Conservation (phyloP, 2,888 invertebrate species). For the Anagyrus pseudococci region DNA sequence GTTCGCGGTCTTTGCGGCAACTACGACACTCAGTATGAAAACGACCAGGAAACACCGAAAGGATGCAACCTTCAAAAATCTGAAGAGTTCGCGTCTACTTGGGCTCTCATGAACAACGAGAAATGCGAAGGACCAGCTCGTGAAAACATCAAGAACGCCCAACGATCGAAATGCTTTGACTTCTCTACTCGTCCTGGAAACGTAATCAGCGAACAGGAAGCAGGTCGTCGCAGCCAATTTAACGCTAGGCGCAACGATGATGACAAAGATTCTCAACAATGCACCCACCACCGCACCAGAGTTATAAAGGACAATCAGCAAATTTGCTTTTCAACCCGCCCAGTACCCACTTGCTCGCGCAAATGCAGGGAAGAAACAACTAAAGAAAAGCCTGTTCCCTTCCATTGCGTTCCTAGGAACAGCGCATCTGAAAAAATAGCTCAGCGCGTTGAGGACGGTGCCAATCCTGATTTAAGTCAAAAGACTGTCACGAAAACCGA, state of each 20-base stretch:
- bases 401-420: conserved; percentile 58
- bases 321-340: conserved; percentile 69
- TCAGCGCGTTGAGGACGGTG: conserved; percentile 62
- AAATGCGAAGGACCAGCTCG: conserved; percentile 61
- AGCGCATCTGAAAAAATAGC: conserved; percentile 43
- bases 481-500: conserved; percentile 53
- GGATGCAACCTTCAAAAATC: conserved; percentile 66
- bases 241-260: neutral
- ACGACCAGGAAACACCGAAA: conserved; percentile 69
- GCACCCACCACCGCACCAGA: conserved; percentile 43
- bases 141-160: conserved; percentile 60
- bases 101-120: conserved; percentile 63
- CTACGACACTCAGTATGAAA: conserved; percentile 67
- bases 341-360: conserved; percentile 66
- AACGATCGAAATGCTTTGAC: conserved; percentile 59
- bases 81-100: conserved; percentile 67
- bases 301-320: conserved; percentile 63
- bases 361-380: conserved; percentile 63
- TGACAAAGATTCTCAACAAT: conserved; percentile 13
- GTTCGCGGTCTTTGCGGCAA: conserved; percentile 73
- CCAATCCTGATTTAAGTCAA: conserved; percentile 63
- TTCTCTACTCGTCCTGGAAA: conserved; percentile 55
- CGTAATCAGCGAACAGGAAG: conserved; percentile 61
- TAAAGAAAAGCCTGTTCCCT: conserved; percentile 53
- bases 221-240: conserved; percentile 43